phyloP scores from a whole-genome alignment of 2,888 invertebrate genomes.

The Cryptus armator region DNA sequence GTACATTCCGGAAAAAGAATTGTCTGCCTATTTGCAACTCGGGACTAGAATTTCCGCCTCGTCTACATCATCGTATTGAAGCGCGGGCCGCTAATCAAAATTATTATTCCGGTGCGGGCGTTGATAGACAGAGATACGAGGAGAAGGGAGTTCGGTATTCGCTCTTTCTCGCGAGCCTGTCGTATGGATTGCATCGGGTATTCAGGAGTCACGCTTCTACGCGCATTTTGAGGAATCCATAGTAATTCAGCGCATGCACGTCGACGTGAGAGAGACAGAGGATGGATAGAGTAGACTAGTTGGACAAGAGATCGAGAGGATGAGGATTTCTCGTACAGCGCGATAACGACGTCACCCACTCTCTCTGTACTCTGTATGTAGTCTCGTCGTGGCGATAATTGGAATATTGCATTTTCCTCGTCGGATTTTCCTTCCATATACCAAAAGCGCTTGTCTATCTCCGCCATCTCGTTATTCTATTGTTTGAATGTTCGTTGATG shows the following conservation, averaged over 20 bases:
- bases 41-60: not conserved
- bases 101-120: slow-evolving; percentile 44
- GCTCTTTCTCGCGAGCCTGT: slow-evolving; percentile 13
- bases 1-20: not conserved
- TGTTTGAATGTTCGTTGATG: not conserved
- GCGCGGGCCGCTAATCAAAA: slow-evolving; percentile 28
- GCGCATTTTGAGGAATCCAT: slow-evolving; percentile 55
- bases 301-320: slow-evolving; percentile 40
- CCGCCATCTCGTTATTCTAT: not conserved
- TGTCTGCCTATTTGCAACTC: not conserved
- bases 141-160: not conserved
- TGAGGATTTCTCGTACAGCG: slow-evolving; percentile 28
- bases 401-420: slow-evolving; percentile 64
- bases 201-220: slow-evolving; percentile 50
- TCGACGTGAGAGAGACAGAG: slow-evolving; percentile 16
- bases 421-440: slow-evolving; percentile 13
- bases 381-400: slow-evolving; percentile 54
- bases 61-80: slow-evolving; percentile 6
- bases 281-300: slow-evolving; percentile 30
- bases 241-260: slow-evolving; percentile 54
- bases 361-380: slow-evolving; percentile 36
- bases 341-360: slow-evolving; percentile 50
- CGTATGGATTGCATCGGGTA: slow-evolving; percentile 51
- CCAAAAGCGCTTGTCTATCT: slow-evolving; percentile 17
- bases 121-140: slow-evolving; percentile 16